Evolutionary conservation across 2,797 vertebrate species (phyloP), one percentile per base, ranked within the genome.

Genomic region (Argentina silus): DNA sequence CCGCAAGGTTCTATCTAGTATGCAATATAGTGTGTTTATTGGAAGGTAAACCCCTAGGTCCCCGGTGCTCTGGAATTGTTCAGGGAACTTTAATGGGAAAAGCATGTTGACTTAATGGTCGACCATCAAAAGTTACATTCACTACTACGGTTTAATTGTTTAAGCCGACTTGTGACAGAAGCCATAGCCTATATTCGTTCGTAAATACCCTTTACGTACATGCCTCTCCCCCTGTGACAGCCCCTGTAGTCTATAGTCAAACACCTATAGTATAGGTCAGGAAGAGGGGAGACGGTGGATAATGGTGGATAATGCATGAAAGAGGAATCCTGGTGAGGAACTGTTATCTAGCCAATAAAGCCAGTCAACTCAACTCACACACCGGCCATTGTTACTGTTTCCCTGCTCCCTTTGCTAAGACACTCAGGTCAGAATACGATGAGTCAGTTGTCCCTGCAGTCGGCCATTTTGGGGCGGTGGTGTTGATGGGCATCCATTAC

Each of bases 1-100:
- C 27, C 27, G 4, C 27, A 36, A 2, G 27, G 27, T 36, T 36
- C 27, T 36, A 36, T 36, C 27, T 36, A 36, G 27, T 36, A 36
- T 36, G 4, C 27, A 36, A 36, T 36, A 36, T 4, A 1, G 27
- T 36, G 27, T 36, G 27, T 36, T 36, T 36, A 36, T 36, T 36
- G 27, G 27, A 36, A 36, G 27, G 27, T 36, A 36, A 36, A 36
- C 27, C 27, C 27, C 27, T 36, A 36, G 69, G 70, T 47, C 55
- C 23, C 27, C 27, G 27, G 27, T 36, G 63, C 65, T 76, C 76
- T 78, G 75, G 73, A 69, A 76, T 74, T 82, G 80, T 79, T 81
- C 77, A 76, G 21, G 36, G 42, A 17, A 21, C 53, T 51, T 65
- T 76, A 79, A 79, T 73, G 78, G n/a, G 62, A 76, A 76, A 80